Percentiles rank a stretch among this genome's conserved stretches.
Conservation (phyloP, 2,888 invertebrate species). For the Habroteleia sp. region DNA sequence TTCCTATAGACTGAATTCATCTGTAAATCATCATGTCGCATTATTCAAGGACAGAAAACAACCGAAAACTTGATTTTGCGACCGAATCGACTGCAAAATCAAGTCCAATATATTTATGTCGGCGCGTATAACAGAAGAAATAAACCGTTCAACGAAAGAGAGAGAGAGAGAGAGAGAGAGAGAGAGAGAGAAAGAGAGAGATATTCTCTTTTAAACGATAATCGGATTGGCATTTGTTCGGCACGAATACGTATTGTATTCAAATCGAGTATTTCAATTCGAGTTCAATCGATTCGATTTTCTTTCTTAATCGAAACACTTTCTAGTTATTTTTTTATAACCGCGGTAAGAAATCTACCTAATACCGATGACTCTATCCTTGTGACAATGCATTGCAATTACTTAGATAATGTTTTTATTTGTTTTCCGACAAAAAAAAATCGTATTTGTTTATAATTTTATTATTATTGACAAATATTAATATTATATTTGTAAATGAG, state of each 20-base stretch:
- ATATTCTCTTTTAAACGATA: constrained; percentile 47
- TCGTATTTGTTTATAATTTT: too few species aligned
- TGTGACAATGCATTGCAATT: too few species aligned
- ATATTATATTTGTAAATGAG: too few species aligned
- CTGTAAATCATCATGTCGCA: constrained; percentile 51
- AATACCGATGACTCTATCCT: too few species aligned
- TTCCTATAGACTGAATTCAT: constrained; percentile 16
- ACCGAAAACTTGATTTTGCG: constrained; percentile 50
- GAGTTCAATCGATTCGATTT: constrained; percentile 32
- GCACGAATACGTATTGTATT: constrained; percentile 53
- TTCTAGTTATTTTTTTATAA: constrained; percentile 15
- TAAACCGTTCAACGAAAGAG: constrained; percentile 38
- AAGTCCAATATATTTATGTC: constrained; percentile 24
- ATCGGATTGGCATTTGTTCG: constrained; percentile 58
- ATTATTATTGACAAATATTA: too few species aligned
- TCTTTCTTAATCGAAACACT: constrained; percentile 18
- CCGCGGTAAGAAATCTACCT: neutral
- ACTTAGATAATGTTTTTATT: too few species aligned
- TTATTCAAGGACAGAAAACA: constrained; percentile 52
- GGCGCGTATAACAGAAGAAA: constrained; percentile 15
- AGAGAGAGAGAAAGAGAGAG: too few species aligned
- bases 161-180: too few species aligned
- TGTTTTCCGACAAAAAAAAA: too few species aligned
- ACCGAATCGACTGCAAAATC: constrained; percentile 20
- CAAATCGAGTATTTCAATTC: constrained; percentile 39